Evolutionary conservation across 2,888 invertebrate species (phyloP).

Genomic region (Drosophila mercatorum): DNA sequence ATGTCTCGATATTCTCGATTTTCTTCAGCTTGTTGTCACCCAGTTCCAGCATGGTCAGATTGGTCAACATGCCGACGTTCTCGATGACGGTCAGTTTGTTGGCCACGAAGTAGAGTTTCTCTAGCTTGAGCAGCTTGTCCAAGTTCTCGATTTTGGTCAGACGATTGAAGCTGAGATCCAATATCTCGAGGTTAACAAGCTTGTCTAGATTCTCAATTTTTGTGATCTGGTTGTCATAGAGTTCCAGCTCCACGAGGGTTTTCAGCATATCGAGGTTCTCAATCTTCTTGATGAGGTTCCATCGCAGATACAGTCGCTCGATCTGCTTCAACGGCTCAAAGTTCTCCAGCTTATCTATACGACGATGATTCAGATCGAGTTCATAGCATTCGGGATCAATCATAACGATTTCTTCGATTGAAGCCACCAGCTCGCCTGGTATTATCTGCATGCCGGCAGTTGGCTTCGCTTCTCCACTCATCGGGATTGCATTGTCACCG

Average conservation of each 20-base stretch:
- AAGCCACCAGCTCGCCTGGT: slow-evolving; percentile 65
- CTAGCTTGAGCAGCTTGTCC: slow-evolving; percentile 89
- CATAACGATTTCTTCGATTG: slow-evolving; percentile 82
- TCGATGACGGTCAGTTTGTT: slow-evolving; percentile 95
- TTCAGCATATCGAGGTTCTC: slow-evolving; percentile 92
- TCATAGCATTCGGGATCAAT: slow-evolving; percentile 83
- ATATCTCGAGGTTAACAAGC: slow-evolving; percentile 93
- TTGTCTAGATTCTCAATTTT: slow-evolving; percentile 95
- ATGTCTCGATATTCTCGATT: slow-evolving; percentile 93
- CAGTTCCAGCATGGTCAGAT: slow-evolving; percentile 94
- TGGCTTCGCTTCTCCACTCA: slow-evolving; percentile 36
- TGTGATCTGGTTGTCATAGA: slow-evolving; percentile 98
- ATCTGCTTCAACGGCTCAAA: slow-evolving; percentile 91
- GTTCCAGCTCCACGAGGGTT: slow-evolving; percentile 93
- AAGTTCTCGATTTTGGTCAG: slow-evolving; percentile 94
- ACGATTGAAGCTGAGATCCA: slow-evolving; percentile 98
- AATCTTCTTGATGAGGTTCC: slow-evolving; percentile 98
- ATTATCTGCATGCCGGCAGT: slow-evolving; percentile 62
- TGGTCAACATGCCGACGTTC: slow-evolving; percentile 92
- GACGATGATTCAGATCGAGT: slow-evolving; percentile 95
- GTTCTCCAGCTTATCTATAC: slow-evolving; percentile 93
- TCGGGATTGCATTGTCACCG: slow-evolving; percentile 47
- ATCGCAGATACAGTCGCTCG: slow-evolving; percentile 93
- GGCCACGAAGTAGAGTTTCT: slow-evolving; percentile 94
- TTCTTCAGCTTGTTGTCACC: slow-evolving; percentile 97